Conservation (phyloP, 2,113 vertebrate species). For the Cathartes aura region DNA sequence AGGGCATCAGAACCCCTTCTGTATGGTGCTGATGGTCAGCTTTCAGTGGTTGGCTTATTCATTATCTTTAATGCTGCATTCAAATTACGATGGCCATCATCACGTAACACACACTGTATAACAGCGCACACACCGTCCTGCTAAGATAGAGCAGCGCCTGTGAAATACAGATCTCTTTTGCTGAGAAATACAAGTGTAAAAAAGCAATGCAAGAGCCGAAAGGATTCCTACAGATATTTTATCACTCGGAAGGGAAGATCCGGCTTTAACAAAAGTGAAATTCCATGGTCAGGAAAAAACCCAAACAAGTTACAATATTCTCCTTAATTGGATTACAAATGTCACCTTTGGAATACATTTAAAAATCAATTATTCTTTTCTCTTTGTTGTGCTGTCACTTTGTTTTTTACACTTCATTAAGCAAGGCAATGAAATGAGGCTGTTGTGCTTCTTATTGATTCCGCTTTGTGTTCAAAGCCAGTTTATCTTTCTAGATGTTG, state of each 20-base stretch:
- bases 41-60: background rate
- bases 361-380: slow-evolving; percentile 20
- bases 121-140: background rate
- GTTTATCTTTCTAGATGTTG: background rate
- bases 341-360: background rate
- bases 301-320: background rate
- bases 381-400: slow-evolving; percentile 43
- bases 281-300: background rate
- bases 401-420: slow-evolving; percentile 2
- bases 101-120: background rate
- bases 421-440: background rate
- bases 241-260: background rate
- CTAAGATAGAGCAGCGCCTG: background rate
- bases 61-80: background rate
- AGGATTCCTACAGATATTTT: background rate
- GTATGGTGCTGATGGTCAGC: background rate
- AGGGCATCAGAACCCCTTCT: background rate
- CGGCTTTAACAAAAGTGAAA: background rate
- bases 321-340: slow-evolving; percentile 22
- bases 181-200: background rate
- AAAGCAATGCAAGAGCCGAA: background rate
- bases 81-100: background rate
- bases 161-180: background rate
- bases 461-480: background rate
- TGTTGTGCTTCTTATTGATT: slow-evolving; percentile 22